A percentile compares a stretch with the other conserved stretches of the same genome.
phyloP scores from a whole-genome alignment of 1,140 invertebrate genomes.

The Procambarus clarkii region DNA sequence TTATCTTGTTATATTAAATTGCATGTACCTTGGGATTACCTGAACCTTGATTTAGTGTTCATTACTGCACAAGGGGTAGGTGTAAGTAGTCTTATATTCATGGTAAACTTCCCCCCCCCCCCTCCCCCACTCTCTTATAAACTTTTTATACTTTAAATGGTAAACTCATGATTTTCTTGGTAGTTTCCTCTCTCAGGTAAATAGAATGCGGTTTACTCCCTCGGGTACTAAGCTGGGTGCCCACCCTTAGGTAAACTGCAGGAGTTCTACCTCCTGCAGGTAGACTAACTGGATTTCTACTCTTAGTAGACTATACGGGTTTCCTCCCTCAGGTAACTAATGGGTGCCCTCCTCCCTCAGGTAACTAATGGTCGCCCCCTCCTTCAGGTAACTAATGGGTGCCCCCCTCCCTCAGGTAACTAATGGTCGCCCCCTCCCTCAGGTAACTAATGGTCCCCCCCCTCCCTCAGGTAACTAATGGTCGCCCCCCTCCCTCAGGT shows the following conservation, averaged over 20 bases:
- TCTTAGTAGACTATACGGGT: no score
- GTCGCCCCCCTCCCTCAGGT: constrained; percentile 76
- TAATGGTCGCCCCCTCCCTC: not conserved
- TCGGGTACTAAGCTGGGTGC: no score
- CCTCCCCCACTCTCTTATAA: not conserved
- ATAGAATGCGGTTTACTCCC: no score
- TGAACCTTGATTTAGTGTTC: not conserved
- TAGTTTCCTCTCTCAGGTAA: no score
- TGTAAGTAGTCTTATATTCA: not conserved
- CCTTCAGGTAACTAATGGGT: not conserved
- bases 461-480: not conserved
- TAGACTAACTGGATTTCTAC: not conserved
- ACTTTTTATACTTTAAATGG: no score
- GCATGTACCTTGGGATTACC: not conserved
- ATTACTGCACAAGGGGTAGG: not conserved
- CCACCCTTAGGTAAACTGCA: no score
- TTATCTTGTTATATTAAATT: no score
- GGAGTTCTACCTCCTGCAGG: not conserved
- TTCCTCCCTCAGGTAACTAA: not conserved
- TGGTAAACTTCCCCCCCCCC: not conserved
- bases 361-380: not conserved
- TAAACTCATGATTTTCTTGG: no score
- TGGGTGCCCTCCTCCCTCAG: not conserved
- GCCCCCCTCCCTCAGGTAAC: constrained; percentile 78
- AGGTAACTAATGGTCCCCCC: not conserved